Percentiles rank a stretch among this genome's conserved stretches.
These are phyloP conservation scores for Drosophila leontia DNA, from an alignment of 1,140 invertebrate species.

Conservation along the genomic window DNA sequence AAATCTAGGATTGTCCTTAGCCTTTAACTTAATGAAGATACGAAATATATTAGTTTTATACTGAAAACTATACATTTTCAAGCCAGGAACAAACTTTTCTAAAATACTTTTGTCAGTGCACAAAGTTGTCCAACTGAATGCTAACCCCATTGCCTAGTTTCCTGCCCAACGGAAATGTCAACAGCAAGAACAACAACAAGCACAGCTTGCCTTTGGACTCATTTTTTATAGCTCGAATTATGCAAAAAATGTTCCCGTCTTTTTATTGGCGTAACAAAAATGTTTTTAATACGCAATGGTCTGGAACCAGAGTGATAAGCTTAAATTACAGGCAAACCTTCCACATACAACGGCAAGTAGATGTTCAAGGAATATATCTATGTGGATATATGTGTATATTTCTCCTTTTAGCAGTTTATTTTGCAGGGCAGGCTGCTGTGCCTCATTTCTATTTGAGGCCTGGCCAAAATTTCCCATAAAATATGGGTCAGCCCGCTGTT, in stretches of 20 bases:
- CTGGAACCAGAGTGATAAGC: slow-evolving; percentile 81
- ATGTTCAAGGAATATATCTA: slow-evolving; percentile 10
- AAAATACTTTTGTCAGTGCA: neutral
- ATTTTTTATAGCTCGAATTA: slow-evolving; percentile 74
- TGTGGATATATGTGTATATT: slow-evolving; percentile 3
- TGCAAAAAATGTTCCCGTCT: slow-evolving; percentile 75
- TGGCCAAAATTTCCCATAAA: slow-evolving; percentile 62
- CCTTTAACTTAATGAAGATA: neutral
- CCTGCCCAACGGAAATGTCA: slow-evolving; percentile 62
- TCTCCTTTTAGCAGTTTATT: slow-evolving; percentile 42
- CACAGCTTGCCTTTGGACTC: slow-evolving; percentile 34
- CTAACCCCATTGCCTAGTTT: slow-evolving; percentile 79
- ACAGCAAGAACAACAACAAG: slow-evolving; percentile 48
- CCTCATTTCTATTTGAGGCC: slow-evolving; percentile 60
- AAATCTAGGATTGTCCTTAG: neutral
- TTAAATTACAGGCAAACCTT: slow-evolving; percentile 57
- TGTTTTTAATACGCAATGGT: slow-evolving; percentile 83
- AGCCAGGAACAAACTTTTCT: too few species aligned
- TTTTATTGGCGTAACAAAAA: slow-evolving; percentile 83
- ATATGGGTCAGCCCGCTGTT: slow-evolving; percentile 72
- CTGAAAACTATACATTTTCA: neutral
- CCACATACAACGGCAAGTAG: slow-evolving; percentile 8
- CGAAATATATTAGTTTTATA: neutral
- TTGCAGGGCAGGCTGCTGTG: slow-evolving; percentile 43
- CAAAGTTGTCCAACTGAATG: slow-evolving; percentile 12